Evolutionary conservation across 2,113 vertebrate genomes (phyloP).

Genomic region (Carassius auratus): DNA sequence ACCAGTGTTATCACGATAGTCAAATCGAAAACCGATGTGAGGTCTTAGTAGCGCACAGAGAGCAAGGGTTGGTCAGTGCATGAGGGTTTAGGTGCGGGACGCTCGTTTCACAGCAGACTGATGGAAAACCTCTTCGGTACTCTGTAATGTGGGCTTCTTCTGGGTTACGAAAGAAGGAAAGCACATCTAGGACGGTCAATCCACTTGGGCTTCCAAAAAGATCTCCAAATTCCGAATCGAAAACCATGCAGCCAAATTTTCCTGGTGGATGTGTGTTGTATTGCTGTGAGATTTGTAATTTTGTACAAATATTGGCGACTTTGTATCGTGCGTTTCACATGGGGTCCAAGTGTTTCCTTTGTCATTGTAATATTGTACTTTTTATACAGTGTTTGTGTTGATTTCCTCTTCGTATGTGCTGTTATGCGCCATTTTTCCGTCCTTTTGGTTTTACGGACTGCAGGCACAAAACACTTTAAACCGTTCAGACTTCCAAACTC

Average conservation of each 20-base stretch:
- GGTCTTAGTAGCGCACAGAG: conserved; percentile 80
- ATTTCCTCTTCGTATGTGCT: conserved; percentile 69
- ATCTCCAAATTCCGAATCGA: conserved; percentile 43
- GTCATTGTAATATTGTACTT: conserved; percentile 61
- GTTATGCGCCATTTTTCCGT: conserved; percentile 26
- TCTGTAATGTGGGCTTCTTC: conserved; percentile 27
- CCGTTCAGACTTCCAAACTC: conserved; percentile 26
- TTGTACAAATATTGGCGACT: conserved; percentile 72
- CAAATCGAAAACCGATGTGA: conserved; percentile 94
- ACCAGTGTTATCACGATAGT: conserved; percentile 99
- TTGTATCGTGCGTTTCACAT: conserved; percentile 75
- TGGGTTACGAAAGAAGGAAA: conserved; percentile 28
- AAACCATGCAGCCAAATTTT: conserved; percentile 65
- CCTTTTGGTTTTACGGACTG: conserved; percentile 42
- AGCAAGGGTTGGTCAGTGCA: conserved; percentile 56
- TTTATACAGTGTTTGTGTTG: conserved; percentile 74
- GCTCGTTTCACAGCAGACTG: not conserved
- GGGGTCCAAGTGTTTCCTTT: conserved; percentile 70
- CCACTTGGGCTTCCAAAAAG: conserved; percentile 53
- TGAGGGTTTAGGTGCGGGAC: conserved; percentile 49
- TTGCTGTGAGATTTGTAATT: conserved; percentile 69
- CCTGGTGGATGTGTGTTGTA: conserved; percentile 43
- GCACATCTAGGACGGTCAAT: conserved; percentile 28
- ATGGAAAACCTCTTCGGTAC: not conserved
- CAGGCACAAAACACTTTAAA: conserved; percentile 34